phyloP scores from a whole-genome alignment of 2,113 vertebrate genomes.

The Diadophis punctatus region DNA sequence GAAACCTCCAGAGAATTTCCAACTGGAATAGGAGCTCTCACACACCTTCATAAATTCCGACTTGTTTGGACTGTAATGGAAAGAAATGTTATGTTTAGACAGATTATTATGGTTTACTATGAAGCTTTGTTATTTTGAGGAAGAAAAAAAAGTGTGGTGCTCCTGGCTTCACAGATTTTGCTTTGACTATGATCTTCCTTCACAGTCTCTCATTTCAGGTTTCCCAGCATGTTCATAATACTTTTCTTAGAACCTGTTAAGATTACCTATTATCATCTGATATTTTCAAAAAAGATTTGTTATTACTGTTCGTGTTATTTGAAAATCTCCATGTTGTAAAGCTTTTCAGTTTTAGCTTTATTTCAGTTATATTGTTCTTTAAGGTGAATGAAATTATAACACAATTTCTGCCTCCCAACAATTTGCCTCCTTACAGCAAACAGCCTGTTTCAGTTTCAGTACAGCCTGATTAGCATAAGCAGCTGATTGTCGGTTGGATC shows the following conservation, averaged over 20 bases:
- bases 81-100: not conserved
- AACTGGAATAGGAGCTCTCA: conserved; percentile 92
- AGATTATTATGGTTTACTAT: not conserved
- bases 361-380: not conserved
- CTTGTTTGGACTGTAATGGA: conserved; percentile 72
- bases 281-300: not conserved
- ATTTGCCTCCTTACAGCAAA: no score
- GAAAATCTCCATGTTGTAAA: not conserved
- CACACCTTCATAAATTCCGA: conserved; percentile 88
- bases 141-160: not conserved
- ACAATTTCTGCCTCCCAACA: no score
- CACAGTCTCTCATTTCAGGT: not conserved
- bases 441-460: no score
- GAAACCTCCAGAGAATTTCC: conserved; percentile 97
- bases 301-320: not conserved
- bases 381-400: no score
- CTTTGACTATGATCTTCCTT: not conserved
- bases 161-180: not conserved
- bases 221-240: not conserved
- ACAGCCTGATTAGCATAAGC: no score
- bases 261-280: not conserved
- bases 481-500: no score
- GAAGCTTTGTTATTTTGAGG: not conserved
- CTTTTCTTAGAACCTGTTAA: not conserved
- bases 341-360: not conserved